Conservation (phyloP, 2,797 vertebrate genomes). For the Hippopotamyrus pictus region DNA sequence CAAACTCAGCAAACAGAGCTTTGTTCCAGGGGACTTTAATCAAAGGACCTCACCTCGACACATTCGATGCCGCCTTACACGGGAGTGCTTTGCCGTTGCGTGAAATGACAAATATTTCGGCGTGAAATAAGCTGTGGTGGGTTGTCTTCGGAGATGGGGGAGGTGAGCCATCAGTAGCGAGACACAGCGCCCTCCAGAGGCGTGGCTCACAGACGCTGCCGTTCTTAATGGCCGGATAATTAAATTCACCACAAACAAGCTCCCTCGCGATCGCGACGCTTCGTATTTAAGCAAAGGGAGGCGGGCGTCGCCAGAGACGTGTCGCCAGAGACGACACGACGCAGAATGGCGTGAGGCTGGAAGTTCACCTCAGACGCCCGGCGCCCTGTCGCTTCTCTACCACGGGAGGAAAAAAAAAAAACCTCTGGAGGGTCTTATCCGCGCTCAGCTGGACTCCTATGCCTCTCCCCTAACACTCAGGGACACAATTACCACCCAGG, state of each 20-base stretch:
- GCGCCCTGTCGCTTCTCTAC: neutral
- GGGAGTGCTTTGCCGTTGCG: neutral
- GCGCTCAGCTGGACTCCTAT: neutral
- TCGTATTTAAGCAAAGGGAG: neutral
- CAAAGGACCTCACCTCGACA: neutral
- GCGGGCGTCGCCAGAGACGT: neutral
- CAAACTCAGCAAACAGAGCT: constrained; percentile 36
- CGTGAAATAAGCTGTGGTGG: neutral
- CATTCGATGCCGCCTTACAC: neutral
- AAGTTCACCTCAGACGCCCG: neutral
- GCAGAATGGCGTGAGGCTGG: neutral
- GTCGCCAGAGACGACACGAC: neutral
- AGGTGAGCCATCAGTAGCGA: neutral
- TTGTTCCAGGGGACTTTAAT: constrained; percentile 28
- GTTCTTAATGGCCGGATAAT: neutral
- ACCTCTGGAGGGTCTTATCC: neutral
- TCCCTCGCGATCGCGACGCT: neutral
- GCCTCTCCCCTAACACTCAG: constrained; percentile 5
- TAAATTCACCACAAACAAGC: neutral
- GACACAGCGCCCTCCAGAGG: neutral
- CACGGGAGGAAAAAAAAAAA: neutral
- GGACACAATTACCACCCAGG: constrained; percentile 9
- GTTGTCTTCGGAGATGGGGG: neutral
- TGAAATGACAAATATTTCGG: neutral
- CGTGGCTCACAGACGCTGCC: neutral